Base-by-base conservation (phyloP, 1,140 invertebrate genomes). In the Philotrypesis tridentata region DNA sequence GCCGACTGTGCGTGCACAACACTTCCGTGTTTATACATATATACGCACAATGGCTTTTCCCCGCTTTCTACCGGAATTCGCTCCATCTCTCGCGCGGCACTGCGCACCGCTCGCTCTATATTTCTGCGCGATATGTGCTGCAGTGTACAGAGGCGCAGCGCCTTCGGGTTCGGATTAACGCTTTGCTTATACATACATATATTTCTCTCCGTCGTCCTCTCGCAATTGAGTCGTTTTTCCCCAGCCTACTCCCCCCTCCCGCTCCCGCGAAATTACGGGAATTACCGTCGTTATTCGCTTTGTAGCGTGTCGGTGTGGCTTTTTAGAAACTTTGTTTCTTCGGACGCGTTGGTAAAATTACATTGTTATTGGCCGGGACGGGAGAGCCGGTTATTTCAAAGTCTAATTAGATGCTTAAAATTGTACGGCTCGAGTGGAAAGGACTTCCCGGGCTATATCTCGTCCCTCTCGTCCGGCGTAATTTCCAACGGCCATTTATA, bases 241-340 rank as follows among this genome's bases (percentile, higher is more conserved):
- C n/a, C n/a, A n/a, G n/a, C n/a, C n/a, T n/a, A n/a, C n/a, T n/a
- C n/a, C n/a, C n/a, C n/a, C n/a, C n/a, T n/a, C n/a, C n/a, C n/a
- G n/a, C n/a, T n/a, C n/a, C n/a, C n/a, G n/a, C 84, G 80, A 85
- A 86, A 87, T 12, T 25, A 11, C 55, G n/a, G 2, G 14, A 14
- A 55, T 55, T n/a, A 55, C n/a, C 48, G 12, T 40, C 12, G 43
- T 17, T 48, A 14, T 21, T 21, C 12, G 43, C 1, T 55, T 55
- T n/a, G 48, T 55, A 21, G 14, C 0, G 43, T 48, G 14, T 48
- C 1, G 48, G 17, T 6, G 48, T 8, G 21, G 61, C n/a, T 60
- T 68, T 68, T 78, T 78, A 70, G 21, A 78, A 25, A 25, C 37
- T 68, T 55, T 77, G 67, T 77, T 77, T 77, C 67, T 77, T 74